Evolutionary conservation across 2,888 invertebrate genomes (phyloP).

Genomic region (Yponomeuta sedellus): DNA sequence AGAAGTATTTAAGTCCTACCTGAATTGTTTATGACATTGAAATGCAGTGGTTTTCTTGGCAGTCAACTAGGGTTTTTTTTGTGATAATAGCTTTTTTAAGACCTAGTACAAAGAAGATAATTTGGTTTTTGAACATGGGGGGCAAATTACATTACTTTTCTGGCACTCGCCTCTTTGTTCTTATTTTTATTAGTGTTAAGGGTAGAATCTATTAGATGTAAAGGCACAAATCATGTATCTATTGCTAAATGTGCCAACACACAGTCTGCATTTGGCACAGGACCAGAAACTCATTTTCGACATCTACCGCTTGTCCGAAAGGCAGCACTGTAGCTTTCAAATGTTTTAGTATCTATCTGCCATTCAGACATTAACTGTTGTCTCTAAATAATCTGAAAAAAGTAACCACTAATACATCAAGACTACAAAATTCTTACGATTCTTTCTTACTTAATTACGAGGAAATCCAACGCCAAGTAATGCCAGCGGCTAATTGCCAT

Average conservation of each 20-base stretch:
- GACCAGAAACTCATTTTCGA: conserved; percentile 55
- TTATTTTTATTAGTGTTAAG: too few relatives aligned
- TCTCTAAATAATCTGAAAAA: background rate
- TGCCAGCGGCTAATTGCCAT: background rate
- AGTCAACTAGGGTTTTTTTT: background rate
- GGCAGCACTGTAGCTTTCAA: conserved; percentile 49
- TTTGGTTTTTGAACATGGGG: background rate
- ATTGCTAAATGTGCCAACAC: conserved; percentile 14
- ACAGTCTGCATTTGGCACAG: conserved; percentile 39
- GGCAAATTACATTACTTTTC: too few relatives aligned
- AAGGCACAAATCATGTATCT: background rate
- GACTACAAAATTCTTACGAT: background rate
- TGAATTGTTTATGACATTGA: background rate
- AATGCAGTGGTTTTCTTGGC: conserved; percentile 1
- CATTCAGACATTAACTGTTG: conserved; percentile 43
- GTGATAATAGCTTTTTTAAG: background rate
- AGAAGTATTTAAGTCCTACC: background rate
- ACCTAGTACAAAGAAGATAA: background rate
- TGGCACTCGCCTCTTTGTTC: too few relatives aligned
- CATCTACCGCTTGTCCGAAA: conserved; percentile 42
- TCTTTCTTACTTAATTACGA: too few relatives aligned
- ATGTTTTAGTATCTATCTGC: conserved; percentile 53
- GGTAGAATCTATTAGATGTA: background rate
- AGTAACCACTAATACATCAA: background rate
- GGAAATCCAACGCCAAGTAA: background rate